Percentiles rank a stretch among this genome's conserved stretches.
Evolutionary conservation across 2,888 invertebrate species (phyloP).

Genomic region (Chirona hameri): DNA sequence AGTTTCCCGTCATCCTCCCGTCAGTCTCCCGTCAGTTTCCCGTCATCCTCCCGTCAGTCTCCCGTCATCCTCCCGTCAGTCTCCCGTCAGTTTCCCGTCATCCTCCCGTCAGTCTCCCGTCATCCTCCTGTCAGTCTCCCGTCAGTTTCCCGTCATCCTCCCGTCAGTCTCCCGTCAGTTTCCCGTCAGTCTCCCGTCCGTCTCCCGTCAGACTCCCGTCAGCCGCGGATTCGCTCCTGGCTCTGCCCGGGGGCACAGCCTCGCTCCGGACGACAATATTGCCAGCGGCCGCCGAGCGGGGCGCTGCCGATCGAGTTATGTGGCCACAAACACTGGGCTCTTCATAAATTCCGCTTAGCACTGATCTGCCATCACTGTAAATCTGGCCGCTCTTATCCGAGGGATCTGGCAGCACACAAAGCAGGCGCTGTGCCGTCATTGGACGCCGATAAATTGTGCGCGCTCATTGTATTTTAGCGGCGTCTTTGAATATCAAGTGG

Average conservation of each 20-base stretch:
- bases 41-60: too few relatives aligned
- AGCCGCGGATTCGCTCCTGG: neutral
- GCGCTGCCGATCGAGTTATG: constrained; percentile 13
- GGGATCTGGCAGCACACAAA: constrained; percentile 8
- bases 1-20: too few relatives aligned
- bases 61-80: too few relatives aligned
- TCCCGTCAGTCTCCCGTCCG: too few relatives aligned
- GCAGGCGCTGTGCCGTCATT: neutral
- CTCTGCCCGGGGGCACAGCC: neutral
- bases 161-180: neutral
- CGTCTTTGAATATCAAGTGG: constrained; percentile 23
- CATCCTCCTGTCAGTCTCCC: too few relatives aligned
- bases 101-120: too few relatives aligned
- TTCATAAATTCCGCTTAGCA: constrained; percentile 26
- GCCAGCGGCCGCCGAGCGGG: neutral
- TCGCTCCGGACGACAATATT: neutral
- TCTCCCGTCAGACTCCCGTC: neutral
- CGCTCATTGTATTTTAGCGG: neutral
- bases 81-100: too few relatives aligned
- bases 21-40: too few relatives aligned
- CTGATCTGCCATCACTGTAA: constrained; percentile 28
- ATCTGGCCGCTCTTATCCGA: constrained; percentile 8
- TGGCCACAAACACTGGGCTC: constrained; percentile 23
- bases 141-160: too few relatives aligned
- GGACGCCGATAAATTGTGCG: neutral